Evolutionary conservation across 2,888 invertebrate species (phyloP).

Genomic region (Erebia aethiops): DNA sequence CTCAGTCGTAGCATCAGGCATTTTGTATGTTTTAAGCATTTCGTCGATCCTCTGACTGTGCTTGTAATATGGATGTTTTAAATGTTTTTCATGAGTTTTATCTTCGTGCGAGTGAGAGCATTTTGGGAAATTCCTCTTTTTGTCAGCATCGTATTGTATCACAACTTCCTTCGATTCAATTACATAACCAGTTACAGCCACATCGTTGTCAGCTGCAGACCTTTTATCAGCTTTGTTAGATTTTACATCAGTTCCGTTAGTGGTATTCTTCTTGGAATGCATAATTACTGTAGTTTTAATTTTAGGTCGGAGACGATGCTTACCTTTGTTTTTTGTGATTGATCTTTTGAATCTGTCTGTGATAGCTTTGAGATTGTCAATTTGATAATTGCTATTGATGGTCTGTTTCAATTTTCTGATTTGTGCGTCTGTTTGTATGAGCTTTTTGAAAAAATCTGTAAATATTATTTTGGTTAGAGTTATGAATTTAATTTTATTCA

Average conservation of each 20-base stretch:
- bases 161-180: constrained; percentile 59
- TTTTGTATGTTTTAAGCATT: constrained; percentile 33
- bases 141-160: constrained; percentile 51
- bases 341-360: constrained; percentile 57
- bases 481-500: not conserved
- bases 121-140: constrained; percentile 53
- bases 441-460: constrained; percentile 69
- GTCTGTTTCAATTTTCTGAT: constrained; percentile 60
- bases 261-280: constrained; percentile 22
- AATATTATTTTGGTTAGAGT: constrained; percentile 22
- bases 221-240: constrained; percentile 40
- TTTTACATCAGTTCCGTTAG: not conserved
- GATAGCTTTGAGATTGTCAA: constrained; percentile 34
- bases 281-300: not conserved
- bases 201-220: constrained; percentile 20
- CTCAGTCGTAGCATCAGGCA: not conserved
- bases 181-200: constrained; percentile 50
- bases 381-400: constrained; percentile 27
- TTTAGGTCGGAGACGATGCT: constrained; percentile 4
- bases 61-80: constrained; percentile 66
- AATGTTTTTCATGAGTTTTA: constrained; percentile 56
- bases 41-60: constrained; percentile 62
- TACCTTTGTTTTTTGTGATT: not conserved
- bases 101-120: constrained; percentile 58
- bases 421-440: constrained; percentile 64